phyloP scores from a whole-genome alignment of 1,140 invertebrate species.

The Grapholita molesta region DNA sequence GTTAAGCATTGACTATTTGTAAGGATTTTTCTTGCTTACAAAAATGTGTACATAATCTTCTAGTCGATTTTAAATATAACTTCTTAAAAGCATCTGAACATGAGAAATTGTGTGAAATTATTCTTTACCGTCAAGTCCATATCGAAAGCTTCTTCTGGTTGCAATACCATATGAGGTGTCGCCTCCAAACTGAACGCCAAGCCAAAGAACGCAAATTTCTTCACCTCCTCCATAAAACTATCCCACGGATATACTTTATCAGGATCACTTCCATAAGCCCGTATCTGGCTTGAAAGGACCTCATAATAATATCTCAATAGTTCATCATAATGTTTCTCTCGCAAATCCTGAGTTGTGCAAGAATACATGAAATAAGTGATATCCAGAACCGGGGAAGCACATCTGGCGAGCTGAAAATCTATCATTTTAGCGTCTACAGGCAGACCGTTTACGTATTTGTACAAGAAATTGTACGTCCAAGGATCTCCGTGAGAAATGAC shows the following conservation, averaged over 20 bases:
- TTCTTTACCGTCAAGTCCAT: constrained; percentile 78
- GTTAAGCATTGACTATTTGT: too few relatives aligned
- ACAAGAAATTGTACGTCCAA: constrained; percentile 86
- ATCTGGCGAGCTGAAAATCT: constrained; percentile 84
- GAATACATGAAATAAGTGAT: constrained; percentile 82
- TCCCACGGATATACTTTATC: constrained; percentile 79
- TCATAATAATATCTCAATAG: constrained; percentile 80
- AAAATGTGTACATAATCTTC: too few relatives aligned
- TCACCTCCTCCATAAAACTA: constrained; percentile 75
- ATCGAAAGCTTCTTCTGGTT: constrained; percentile 79
- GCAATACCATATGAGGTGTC: constrained; percentile 79
- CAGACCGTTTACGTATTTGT: constrained; percentile 64
- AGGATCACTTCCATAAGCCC: constrained; percentile 80
- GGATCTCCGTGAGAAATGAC: constrained; percentile 85
- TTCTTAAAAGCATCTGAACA: too few relatives aligned
- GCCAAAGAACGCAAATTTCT: constrained; percentile 80
- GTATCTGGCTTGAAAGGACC: constrained; percentile 76
- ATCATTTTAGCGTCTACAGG: constrained; percentile 80
- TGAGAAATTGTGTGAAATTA: too few relatives aligned
- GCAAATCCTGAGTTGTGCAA: constrained; percentile 79
- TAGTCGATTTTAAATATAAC: too few relatives aligned
- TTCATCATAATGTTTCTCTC: constrained; percentile 78
- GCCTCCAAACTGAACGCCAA: constrained; percentile 81
- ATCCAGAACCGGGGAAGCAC: constrained; percentile 80
- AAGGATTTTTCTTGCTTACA: too few relatives aligned